Conservation (phyloP, 1,140 invertebrate species). For the Drosophila paulistorum region DNA sequence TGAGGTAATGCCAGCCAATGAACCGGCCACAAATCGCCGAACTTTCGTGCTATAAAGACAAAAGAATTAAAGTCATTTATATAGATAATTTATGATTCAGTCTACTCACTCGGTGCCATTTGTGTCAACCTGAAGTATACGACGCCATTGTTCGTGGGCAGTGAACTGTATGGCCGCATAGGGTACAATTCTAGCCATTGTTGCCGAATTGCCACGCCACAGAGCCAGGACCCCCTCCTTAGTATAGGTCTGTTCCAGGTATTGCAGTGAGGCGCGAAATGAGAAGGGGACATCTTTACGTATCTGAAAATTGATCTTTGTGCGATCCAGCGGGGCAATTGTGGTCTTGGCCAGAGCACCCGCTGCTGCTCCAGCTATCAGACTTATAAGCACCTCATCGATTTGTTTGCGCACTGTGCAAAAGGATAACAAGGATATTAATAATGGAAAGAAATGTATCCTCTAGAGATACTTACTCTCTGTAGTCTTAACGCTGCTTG, state of each 20-base stretch:
- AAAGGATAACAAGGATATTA: neutral
- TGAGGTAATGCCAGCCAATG: constrained; percentile 96
- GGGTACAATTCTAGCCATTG: constrained; percentile 97
- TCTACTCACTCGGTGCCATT: constrained; percentile 85
- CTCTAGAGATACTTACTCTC: constrained; percentile 36
- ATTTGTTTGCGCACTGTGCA: constrained; percentile 57
- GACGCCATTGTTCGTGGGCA: constrained; percentile 98
- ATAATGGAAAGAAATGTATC: neutral
- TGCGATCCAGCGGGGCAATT: constrained; percentile 98
- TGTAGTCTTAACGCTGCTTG: constrained; percentile 20
- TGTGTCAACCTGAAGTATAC: constrained; percentile 88
- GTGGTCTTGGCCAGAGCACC: constrained; percentile 97
- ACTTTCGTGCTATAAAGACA: constrained; percentile 61
- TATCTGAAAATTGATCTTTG: constrained; percentile 99
- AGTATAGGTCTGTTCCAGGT: constrained; percentile 88
- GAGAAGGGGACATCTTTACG: constrained; percentile 90
- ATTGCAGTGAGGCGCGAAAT: constrained; percentile 89
- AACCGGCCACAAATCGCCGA: constrained; percentile 92
- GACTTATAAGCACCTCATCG: constrained; percentile 86
- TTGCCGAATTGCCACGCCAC: constrained; percentile 99
- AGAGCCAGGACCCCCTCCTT: constrained; percentile 92
- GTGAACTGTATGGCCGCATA: constrained; percentile 99
- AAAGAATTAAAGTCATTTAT: no score
- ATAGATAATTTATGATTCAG: neutral
- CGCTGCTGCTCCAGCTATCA: constrained; percentile 92